phyloP scores from a whole-genome alignment of 2,113 vertebrate species.

The Nesogale talazaci region DNA sequence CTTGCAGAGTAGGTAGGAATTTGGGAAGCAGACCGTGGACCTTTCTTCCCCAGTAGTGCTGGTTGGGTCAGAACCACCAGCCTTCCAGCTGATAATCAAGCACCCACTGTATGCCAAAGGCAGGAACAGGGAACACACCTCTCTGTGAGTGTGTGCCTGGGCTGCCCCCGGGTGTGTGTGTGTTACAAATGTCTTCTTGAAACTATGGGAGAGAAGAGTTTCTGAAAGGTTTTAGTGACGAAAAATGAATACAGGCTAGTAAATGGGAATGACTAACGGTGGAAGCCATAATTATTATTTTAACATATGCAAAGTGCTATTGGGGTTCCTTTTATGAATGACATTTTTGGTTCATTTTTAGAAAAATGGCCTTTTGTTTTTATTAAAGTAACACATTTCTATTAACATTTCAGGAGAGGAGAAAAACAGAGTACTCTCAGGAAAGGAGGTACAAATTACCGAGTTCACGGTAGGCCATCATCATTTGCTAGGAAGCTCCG shows the following conservation, averaged over 20 bases:
- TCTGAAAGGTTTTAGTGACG: neutral
- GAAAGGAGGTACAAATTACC: neutral
- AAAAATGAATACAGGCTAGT: neutral
- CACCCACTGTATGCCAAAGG: neutral
- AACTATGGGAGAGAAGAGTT: neutral
- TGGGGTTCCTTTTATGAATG: conserved; percentile 3
- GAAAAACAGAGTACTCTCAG: neutral
- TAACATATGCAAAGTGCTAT: neutral
- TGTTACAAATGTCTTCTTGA: neutral
- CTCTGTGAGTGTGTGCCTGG: neutral
- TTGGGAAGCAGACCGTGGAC: too few species aligned
- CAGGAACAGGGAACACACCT: neutral
- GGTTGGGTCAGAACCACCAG: neutral
- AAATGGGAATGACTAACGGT: neutral
- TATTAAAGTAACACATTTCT: conserved; percentile 10
- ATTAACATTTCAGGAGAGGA: conserved; percentile 25
- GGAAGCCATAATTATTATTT: conserved; percentile 22
- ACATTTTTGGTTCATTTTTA: conserved; percentile 34
- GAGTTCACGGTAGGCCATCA: conserved; percentile 20
- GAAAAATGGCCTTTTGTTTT: conserved; percentile 15
- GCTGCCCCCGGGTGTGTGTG: neutral
- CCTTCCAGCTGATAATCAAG: neutral
- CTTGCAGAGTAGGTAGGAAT: too few species aligned
- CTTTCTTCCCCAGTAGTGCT: neutral
- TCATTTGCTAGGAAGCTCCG: neutral